Evolutionary conservation across 2,113 vertebrate species (phyloP), one percentile per base, ranked within the genome.

Genomic region (Cheirogaleus medius): DNA sequence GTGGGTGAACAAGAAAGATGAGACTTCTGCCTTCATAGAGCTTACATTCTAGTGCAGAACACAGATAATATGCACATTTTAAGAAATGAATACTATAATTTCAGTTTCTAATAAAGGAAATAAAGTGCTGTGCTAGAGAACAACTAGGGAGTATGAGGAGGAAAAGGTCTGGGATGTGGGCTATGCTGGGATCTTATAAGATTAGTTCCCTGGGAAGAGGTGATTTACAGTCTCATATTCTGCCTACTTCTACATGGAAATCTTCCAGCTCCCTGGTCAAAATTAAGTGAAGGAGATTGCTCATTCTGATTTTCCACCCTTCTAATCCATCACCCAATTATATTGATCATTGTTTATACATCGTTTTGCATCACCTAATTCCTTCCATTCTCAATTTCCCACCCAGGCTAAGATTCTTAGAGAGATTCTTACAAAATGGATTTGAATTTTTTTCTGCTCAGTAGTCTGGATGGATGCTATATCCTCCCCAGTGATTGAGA

Each of bases 131-230:
- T 37, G 34, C 37, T 47, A 12, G 6, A 49, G 34, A 71, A 37
- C 18, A 76, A 42, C 8, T 23, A 21, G 21, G 25, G 12, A 18
- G 18, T 68, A 1, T n/a, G 42, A n/a, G 29, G 3, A n/a, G 6
- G 25, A 42, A 3, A 34, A 44, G 7, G 2, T 8, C 47, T 66
- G 56, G 8, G 11, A 0, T 23, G 0, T 27, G 25, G 20, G 15
- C 34, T 47, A 14, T 20, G 10, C 37, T 54, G n/a, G 23, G 23
- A 64, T 52, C 49, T 56, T 54, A 1, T 14, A 73, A 54, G 29
- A 14, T 78, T 63, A 49, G 32, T 29, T 71, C 39, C 21, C 13
- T 25, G 25, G 21, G 27, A 63, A 18, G 5, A 58, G 47, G 8
- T 56, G 12, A 92, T 68, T 44, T 25, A 23, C 3, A 73, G 47